These are phyloP conservation scores for Paramormyrops kingsleyae DNA, from an alignment of 2,113 vertebrate genomes.

Conservation along the genomic window DNA sequence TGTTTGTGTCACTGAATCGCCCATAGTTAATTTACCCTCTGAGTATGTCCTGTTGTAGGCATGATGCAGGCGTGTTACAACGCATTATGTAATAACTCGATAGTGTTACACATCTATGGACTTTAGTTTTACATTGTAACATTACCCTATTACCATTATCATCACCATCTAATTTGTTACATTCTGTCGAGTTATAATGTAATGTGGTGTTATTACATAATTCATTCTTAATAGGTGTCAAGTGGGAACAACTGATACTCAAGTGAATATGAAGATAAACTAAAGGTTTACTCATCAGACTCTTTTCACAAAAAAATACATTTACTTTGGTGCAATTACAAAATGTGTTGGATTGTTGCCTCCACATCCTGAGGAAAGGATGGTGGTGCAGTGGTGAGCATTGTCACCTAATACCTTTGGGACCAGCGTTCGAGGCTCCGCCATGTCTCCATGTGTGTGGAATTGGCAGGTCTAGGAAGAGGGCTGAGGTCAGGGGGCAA, in stretches of 20 bases:
- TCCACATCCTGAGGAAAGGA: background rate
- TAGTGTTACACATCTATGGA: too few relatives aligned
- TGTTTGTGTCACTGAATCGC: background rate
- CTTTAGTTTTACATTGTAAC: too few relatives aligned
- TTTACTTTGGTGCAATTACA: background rate
- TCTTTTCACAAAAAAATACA: background rate
- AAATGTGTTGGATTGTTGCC: background rate
- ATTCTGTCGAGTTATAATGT: too few relatives aligned
- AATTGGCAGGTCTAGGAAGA: background rate
- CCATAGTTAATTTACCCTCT: background rate
- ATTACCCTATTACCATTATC: too few relatives aligned
- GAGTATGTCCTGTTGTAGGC: background rate
- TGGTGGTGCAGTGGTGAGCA: background rate
- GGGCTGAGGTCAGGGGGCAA: background rate
- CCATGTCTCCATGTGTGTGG: background rate
- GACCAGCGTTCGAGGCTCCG: background rate
- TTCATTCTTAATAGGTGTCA: background rate
- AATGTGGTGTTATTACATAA: too few relatives aligned
- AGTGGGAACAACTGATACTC: background rate
- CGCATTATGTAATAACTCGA: too few relatives aligned
- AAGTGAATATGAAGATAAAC: background rate
- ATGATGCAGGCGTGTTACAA: background rate
- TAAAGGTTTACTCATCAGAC: background rate
- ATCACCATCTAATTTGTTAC: too few relatives aligned
- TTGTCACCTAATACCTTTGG: background rate